Evolutionary conservation across 2,797 vertebrate genomes (phyloP), one percentile per base, ranked within the genome.

Genomic region (Aratinga solstitialis): DNA sequence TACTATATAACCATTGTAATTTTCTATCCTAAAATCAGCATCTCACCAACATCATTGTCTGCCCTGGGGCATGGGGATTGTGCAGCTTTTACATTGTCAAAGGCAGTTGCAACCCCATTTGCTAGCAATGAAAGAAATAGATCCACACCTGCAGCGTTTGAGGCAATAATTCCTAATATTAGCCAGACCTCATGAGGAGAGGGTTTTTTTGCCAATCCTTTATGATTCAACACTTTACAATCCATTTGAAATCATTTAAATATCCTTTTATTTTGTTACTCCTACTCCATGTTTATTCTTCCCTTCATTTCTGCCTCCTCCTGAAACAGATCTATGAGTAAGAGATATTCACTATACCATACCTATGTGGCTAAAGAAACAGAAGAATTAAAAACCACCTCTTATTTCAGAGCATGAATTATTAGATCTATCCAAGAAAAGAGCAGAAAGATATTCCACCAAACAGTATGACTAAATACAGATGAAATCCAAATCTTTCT

Each of bases 121-220:
- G 94, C 97, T 96, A 96, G 97, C 93, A 97, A 93, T 96, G 97
- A 98, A 98, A 98, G 98, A 97, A 98, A 97, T 95, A 42, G 86
- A 94, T 96, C 96, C 97, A 97, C 98, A 98, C 98, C 98, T 98
- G 98, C 98, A 96, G 98, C 0, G 96, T 98, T 93, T 94, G 96
- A 98, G 97, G 97, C 98, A 97, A 84, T 98, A 98, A 98, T 98
- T 98, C 98, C 98, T 98, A 94, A 98, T 98, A 98, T 98, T 98
- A 98, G 96, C 92, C 96, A 98, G 98, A 96, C 97, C 97, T 97
- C 98, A 98, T 97, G 97, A 98, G 97, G 98, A 97, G 97, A 97
- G 38, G 89, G 95, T 95, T 94, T 97, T 97, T 96, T 96, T 97
- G 97, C 97, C 98, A 98, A 90, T 95, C 97, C 95, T 97, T 97